Base-by-base conservation (phyloP, 2,888 invertebrate species). In the Drosophila melanosoma region DNA sequence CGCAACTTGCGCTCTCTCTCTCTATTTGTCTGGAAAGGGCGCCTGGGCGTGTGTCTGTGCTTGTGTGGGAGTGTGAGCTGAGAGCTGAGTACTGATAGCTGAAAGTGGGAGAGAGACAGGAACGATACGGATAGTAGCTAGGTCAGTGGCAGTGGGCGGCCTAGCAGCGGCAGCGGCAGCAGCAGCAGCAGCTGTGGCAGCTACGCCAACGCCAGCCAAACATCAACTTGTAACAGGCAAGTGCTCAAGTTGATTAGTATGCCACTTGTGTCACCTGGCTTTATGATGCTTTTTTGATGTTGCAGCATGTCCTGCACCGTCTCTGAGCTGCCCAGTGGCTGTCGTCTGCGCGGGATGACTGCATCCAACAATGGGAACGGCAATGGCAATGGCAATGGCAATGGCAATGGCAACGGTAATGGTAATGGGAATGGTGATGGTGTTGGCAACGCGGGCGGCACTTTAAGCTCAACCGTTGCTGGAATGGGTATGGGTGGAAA, bases 291-390 rank as follows among this genome's bases (percentile, higher is more conserved):
- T 23, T 12, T 12, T 12, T 29, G 8, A 56, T 51, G n/a, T 63
- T 63, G 35, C 71, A 93, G 94, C 94, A 94, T 94, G 94, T 94
- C 94, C 93, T 94, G 94, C 92, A 94, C 94, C 91, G 94, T 94
- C 89, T 94, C 94, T 90, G 94, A 93, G 90, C 85, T 93, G 89
- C 93, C 93, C 82, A 91, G 92, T 89, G 93, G 93, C 89, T 93
- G 93, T 91, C 92, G 93, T 73, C 90, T 93, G 82, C 93, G 93
- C 82, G 93, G 93, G 83, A 93, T 93, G 92, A 91, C 92, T 82
- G 91, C 92, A 86, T 89, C 91, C 72, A 88, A 89, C 81, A 88
- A 90, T 36, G 87, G 90, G 17, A 82, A 85, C 65, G 81, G 82
- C n/a, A 79, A 88, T 56, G 82, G 81, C 23, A 74, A 84, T 88